phyloP scores from a whole-genome alignment of 2,113 vertebrate species.

The Sebastes fasciatus region DNA sequence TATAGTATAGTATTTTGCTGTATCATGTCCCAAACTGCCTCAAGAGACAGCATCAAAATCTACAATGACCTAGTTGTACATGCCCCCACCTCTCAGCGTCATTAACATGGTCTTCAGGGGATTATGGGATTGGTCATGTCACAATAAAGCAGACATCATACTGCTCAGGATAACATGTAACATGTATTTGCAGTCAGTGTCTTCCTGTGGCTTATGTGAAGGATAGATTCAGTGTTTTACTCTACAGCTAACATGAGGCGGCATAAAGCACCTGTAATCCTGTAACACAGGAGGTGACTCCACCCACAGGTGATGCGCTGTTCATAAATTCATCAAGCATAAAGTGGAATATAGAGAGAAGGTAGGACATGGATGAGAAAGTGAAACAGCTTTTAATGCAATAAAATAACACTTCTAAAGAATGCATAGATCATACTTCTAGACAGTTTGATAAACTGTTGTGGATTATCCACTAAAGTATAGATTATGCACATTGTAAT shows the following conservation, averaged over 20 bases:
- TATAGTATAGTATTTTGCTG: neutral
- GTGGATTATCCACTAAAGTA: neutral
- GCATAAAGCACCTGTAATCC: constrained; percentile 27
- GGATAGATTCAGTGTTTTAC: neutral
- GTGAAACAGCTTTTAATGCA: neutral
- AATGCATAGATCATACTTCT: neutral
- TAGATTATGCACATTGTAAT: neutral
- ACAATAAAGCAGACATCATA: neutral
- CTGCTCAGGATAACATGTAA: neutral
- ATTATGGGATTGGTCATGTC: constrained; percentile 8
- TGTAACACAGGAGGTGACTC: neutral
- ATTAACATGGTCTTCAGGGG: neutral
- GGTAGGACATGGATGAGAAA: neutral
- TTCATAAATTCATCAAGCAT: constrained; percentile 5
- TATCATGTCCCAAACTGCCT: neutral
- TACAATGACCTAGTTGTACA: neutral
- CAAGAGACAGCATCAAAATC: neutral
- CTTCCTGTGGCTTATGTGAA: constrained; percentile 4
- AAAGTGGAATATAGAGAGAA: neutral
- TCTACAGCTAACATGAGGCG: neutral
- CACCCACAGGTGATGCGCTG: neutral
- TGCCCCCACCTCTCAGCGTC: neutral
- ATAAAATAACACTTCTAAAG: neutral
- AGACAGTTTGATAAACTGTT: neutral
- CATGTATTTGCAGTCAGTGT: neutral